Evolutionary conservation across 2,888 invertebrate genomes (phyloP), one percentile per base, ranked within the genome.

Genomic region (Julus scanicus): DNA sequence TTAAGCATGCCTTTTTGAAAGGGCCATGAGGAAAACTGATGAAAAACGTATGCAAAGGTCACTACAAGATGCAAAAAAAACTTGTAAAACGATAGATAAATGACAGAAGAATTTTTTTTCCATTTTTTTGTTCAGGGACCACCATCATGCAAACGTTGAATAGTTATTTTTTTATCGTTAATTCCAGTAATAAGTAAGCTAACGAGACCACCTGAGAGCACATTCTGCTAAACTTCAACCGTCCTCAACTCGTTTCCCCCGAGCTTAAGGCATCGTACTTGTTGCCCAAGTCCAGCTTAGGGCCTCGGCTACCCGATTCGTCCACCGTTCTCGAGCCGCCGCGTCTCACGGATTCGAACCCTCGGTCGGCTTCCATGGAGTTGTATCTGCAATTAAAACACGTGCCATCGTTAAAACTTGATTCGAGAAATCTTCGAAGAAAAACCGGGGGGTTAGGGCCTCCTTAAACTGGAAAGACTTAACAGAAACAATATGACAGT

Each of bases 181-280:
- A 37, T 86, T 85, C 49, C n/a, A 88, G 20, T 88, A 49, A 85
- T 44, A 48, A 49, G 57, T 53, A 86, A 86, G 57, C 53, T 86
- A 86, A 86, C 49, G 44, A 86, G 49, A 86, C 86, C 39, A 86
- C 86, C 57, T 53, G 39, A 49, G 29, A 44, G 53, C 11, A 85
- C 85, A 39, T 1, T 29, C 29, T 29, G 8, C 57, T 29, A 53
- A 20, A 86, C 53, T 17, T 8, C 84, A 20, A 40, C 87, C 80
- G 49, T 83, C 63, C 88, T 88, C 89, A 89, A 86, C 89, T 89
- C 84, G 71, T 53, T 15, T 89, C 88, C 91, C 94, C 94, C 91
- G 94, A 93, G 90, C 94, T 93, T 20, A 95, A 92, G 89, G 94
- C 94, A 90, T 94, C 94, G 91, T 93, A 95, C 91, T 95, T 95